Percentiles rank a stretch among this genome's conserved stretches.
Evolutionary conservation across 2,797 vertebrate species (phyloP).

Genomic region (Rhinogobio ventralis): DNA sequence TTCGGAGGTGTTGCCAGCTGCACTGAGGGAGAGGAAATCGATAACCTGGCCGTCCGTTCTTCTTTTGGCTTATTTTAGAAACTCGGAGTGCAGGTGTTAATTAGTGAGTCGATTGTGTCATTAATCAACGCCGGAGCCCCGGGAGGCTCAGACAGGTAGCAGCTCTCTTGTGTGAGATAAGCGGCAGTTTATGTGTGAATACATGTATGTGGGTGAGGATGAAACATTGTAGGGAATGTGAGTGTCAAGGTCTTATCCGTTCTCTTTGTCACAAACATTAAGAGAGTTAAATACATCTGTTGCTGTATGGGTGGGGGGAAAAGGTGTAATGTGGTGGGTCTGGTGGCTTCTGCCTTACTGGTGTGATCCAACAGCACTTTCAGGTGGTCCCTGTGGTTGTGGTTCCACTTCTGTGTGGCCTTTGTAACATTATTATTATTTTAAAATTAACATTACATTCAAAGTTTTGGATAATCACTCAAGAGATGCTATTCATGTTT

Average conservation of each 20-base stretch:
- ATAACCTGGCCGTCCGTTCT: slow-evolving; percentile 70
- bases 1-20: slow-evolving; percentile 44
- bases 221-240: slow-evolving; percentile 5
- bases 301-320: neutral
- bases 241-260: slow-evolving; percentile 16
- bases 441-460: neutral
- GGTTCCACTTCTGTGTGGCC: neutral
- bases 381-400: neutral
- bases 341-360: neutral
- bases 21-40: slow-evolving; percentile 66
- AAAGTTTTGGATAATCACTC: too few species aligned
- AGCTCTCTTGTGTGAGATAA: slow-evolving; percentile 55
- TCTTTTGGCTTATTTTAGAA: slow-evolving; percentile 72
- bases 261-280: neutral
- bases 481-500: too few species aligned
- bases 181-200: slow-evolving; percentile 25
- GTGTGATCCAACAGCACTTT: neutral
- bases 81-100: slow-evolving; percentile 75
- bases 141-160: slow-evolving; percentile 69
- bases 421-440: neutral
- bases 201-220: slow-evolving; percentile 27
- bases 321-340: neutral
- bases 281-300: neutral
- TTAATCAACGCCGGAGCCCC: slow-evolving; percentile 77
- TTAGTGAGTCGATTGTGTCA: slow-evolving; percentile 79